Evolutionary conservation across 2,113 vertebrate genomes (phyloP).

Genomic region (Phrynosoma platyrhinos): DNA sequence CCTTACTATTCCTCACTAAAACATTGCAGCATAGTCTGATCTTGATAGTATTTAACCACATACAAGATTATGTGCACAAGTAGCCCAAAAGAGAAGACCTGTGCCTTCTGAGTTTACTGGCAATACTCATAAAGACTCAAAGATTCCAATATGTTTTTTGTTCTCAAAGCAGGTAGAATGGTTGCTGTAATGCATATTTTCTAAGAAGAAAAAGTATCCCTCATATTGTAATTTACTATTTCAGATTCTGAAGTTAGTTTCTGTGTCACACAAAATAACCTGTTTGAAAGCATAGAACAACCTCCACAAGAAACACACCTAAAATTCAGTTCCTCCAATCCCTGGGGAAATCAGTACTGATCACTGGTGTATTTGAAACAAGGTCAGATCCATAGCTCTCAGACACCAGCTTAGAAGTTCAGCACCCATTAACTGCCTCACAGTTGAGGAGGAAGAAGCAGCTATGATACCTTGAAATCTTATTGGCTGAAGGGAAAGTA

Average conservation of each 20-base stretch:
- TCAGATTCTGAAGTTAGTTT: not conserved
- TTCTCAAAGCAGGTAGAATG: not conserved
- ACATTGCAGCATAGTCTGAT: not conserved
- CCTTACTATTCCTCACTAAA: conserved; percentile 29
- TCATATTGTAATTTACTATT: not conserved
- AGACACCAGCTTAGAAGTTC: not conserved
- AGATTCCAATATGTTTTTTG: not conserved
- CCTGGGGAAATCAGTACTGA: not conserved
- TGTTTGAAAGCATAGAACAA: not conserved
- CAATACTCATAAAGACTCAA: not conserved
- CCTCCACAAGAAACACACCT: not conserved
- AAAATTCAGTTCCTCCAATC: not conserved
- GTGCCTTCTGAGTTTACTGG: not conserved
- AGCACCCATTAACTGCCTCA: not conserved
- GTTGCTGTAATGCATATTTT: not conserved
- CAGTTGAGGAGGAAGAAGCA: not conserved
- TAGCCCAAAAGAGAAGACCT: not conserved
- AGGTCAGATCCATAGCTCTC: not conserved
- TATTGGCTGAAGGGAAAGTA: too few relatives aligned
- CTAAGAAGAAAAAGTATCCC: not conserved
- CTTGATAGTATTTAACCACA: not conserved
- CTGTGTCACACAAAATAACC: not conserved
- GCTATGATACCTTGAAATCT: too few relatives aligned
- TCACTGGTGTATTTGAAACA: not conserved
- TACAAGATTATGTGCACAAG: not conserved